phyloP scores from a whole-genome alignment of 2,888 invertebrate species.

The Mylabris sibirica region DNA sequence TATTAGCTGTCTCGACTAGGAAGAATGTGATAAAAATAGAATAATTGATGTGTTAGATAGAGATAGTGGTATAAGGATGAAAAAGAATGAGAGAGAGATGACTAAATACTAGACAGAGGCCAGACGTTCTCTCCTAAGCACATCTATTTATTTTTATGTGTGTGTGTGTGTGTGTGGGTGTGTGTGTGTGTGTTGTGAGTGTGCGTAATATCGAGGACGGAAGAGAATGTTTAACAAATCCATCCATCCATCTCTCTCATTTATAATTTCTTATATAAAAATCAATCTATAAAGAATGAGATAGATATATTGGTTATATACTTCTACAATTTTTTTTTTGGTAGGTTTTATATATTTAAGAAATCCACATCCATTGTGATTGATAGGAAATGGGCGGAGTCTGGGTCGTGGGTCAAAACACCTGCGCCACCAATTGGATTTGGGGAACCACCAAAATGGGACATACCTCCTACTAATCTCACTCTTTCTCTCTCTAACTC shows the following conservation, averaged over 20 bases:
- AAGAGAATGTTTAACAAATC: constrained; percentile 25
- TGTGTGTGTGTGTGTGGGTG: constrained; percentile 19
- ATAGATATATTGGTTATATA: background rate
- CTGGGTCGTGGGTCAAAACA: background rate
- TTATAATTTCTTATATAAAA: background rate
- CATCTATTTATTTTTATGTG: background rate
- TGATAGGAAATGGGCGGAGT: constrained; percentile 4
- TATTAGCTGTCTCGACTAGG: constrained; percentile 29
- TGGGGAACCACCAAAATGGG: background rate
- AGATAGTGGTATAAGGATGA: background rate
- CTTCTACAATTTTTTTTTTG: too few species aligned
- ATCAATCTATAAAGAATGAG: background rate
- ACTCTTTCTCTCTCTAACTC: too few species aligned
- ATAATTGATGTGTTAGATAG: background rate
- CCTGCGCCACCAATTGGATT: constrained; percentile 6
- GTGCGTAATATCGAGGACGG: constrained; percentile 33
- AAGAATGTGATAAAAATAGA: constrained; percentile 30
- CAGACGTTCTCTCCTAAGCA: constrained; percentile 26
- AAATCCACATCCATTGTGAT: background rate
- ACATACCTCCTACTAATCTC: background rate
- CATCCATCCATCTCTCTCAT: background rate
- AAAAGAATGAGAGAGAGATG: constrained; percentile 15
- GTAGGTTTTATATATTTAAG: background rate
- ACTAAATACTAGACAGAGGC: constrained; percentile 32
- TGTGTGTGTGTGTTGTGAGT: constrained; percentile 27